Percentiles rank a stretch among this genome's conserved stretches.
These are phyloP conservation scores for Drosophila persimilis DNA, from an alignment of 1,140 invertebrate genomes.

Conservation along the genomic window DNA sequence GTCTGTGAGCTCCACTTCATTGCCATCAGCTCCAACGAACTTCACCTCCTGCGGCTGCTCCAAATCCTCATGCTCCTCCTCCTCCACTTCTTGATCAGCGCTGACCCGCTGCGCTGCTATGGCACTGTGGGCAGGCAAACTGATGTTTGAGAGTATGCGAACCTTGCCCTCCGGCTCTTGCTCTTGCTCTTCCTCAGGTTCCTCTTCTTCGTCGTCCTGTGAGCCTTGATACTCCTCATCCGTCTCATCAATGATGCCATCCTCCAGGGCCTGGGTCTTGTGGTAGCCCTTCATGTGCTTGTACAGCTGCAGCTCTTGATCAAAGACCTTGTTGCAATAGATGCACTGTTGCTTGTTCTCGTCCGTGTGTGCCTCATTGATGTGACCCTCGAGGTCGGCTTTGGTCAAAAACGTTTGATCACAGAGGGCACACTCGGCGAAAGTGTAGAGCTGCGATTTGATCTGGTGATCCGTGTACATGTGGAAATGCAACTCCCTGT, in stretches of 20 bases:
- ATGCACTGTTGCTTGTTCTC: constrained; percentile 86
- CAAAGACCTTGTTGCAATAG: constrained; percentile 87
- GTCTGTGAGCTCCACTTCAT: constrained; percentile 75
- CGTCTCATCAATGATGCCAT: constrained; percentile 86
- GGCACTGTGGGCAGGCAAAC: constrained; percentile 74
- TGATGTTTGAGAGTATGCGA: constrained; percentile 84
- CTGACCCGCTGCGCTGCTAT: constrained; percentile 29
- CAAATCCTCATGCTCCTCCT: constrained; percentile 59
- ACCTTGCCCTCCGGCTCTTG: constrained; percentile 79
- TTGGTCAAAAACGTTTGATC: constrained; percentile 88
- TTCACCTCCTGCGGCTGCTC: constrained; percentile 66
- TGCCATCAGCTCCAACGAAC: constrained; percentile 80
- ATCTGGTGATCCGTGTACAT: constrained; percentile 91
- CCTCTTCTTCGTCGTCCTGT: constrained; percentile 79
- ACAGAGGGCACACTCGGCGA: constrained; percentile 90
- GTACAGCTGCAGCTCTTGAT: constrained; percentile 87
- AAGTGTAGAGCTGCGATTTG: constrained; percentile 87
- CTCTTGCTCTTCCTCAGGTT: constrained; percentile 44
- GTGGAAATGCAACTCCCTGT: constrained; percentile 91
- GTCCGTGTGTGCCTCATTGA: constrained; percentile 81
- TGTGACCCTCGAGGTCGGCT: constrained; percentile 85
- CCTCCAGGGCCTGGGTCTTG: constrained; percentile 85
- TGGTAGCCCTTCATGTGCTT: constrained; percentile 87
- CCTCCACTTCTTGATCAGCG: constrained; percentile 7
- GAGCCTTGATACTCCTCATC: constrained; percentile 84